Percentiles rank a stretch among this genome's conserved stretches.
These are phyloP conservation scores for Pseudonaja textilis DNA, from an alignment of 2,113 vertebrate species.

Conservation along the genomic window DNA sequence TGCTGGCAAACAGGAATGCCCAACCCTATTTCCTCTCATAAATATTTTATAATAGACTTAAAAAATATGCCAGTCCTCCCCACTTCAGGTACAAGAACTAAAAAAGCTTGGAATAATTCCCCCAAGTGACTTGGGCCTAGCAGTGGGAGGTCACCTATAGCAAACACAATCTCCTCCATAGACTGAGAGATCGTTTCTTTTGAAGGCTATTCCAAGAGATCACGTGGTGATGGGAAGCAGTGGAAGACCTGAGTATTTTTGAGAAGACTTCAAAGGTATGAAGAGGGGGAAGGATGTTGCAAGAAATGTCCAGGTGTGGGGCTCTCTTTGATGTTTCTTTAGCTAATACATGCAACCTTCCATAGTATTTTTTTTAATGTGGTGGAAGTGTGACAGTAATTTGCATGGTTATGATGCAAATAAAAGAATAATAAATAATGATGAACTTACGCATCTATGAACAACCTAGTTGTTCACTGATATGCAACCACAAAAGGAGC, in stretches of 20 bases:
- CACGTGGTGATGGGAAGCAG: conserved; percentile 29
- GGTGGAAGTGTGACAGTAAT: background rate
- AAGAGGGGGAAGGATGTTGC: conserved; percentile 28
- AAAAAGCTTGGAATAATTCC: conserved; percentile 56
- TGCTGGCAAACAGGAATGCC: conserved; percentile 72
- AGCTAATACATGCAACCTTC: conserved; percentile 28
- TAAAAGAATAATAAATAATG: background rate
- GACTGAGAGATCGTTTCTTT: conserved; percentile 44
- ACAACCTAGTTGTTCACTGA: background rate
- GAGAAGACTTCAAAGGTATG: conserved; percentile 65
- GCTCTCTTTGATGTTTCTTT: conserved; percentile 49
- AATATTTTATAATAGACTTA: conserved; percentile 76
- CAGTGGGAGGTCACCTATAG: conserved; percentile 43
- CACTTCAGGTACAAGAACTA: conserved; percentile 51
- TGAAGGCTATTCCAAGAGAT: conserved; percentile 45
- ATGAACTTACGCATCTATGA: background rate
- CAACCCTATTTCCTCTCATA: conserved; percentile 78
- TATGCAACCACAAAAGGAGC: background rate
- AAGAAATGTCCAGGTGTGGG: conserved; percentile 53
- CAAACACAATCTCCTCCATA: conserved; percentile 50
- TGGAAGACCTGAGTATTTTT: conserved; percentile 51
- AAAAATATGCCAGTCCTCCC: conserved; percentile 72
- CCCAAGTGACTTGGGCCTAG: conserved; percentile 46
- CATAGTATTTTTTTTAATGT: background rate
- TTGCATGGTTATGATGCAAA: background rate